phyloP scores from a whole-genome alignment of 1,140 invertebrate species.

The Anthonomus grandis region DNA sequence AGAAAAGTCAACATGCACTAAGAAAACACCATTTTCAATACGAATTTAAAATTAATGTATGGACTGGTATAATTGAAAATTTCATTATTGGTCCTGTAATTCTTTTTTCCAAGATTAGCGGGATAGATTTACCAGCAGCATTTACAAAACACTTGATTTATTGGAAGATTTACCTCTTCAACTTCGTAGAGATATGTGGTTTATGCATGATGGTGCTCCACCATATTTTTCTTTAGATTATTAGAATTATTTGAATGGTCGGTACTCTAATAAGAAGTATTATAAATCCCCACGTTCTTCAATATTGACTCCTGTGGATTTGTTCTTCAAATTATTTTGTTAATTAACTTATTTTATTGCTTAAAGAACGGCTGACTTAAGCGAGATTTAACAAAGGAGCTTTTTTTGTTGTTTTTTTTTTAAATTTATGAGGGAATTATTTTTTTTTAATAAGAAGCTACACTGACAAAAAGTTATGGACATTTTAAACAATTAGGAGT shows the following conservation, averaged over 20 bases:
- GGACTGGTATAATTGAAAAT: too few relatives aligned
- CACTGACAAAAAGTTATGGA: background rate
- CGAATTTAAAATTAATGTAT: too few relatives aligned
- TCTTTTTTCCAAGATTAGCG: too few relatives aligned
- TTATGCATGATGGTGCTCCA: slow-evolving; percentile 16
- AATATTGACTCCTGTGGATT: slow-evolving; percentile 30
- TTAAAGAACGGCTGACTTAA: background rate
- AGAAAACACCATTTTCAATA: too few relatives aligned
- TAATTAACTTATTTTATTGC: slow-evolving; percentile 2
- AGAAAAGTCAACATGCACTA: too few relatives aligned
- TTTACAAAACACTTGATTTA: too few relatives aligned
- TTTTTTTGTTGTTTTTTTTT: slow-evolving; percentile 3
- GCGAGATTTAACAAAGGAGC: background rate
- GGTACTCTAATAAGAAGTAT: slow-evolving; percentile 23
- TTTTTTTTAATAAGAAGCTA: slow-evolving; percentile 1
- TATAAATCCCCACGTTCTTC: slow-evolving; percentile 27
- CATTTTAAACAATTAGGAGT: slow-evolving; percentile 1
- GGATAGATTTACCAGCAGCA: too few relatives aligned
- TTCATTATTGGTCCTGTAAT: too few relatives aligned
- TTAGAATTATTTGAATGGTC: slow-evolving; percentile 24
- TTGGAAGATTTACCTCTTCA: slow-evolving; percentile 19
- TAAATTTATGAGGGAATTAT: background rate
- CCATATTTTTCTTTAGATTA: slow-evolving; percentile 20
- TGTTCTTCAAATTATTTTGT: slow-evolving; percentile 15
- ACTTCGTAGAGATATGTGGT: slow-evolving; percentile 13